Evolutionary conservation across 2,113 vertebrate genomes (phyloP).

Genomic region (Sapajus apella): DNA sequence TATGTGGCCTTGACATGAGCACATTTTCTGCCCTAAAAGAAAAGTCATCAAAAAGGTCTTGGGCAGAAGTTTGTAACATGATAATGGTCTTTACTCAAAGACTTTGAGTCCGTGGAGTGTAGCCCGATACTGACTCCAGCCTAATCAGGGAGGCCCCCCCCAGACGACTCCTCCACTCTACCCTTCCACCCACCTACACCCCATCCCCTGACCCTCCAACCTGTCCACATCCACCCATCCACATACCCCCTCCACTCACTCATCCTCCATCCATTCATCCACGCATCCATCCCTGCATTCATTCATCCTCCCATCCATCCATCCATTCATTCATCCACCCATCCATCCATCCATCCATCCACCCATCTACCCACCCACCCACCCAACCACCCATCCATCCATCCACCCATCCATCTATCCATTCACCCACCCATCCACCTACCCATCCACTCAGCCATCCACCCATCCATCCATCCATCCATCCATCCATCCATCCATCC

Average conservation of each 20-base stretch:
- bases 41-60: not conserved
- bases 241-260: no score
- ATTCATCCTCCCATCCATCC: accelerated
- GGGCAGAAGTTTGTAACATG: accelerated
- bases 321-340: accelerated
- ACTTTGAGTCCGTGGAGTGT: accelerated
- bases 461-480: accelerated
- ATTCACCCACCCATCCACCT: accelerated
- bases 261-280: accelerated
- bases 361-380: accelerated
- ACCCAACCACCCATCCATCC: accelerated
- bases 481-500: accelerated
- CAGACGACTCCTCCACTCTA: no score
- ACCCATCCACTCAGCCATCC: accelerated
- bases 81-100: not conserved
- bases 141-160: not conserved
- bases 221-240: no score
- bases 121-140: accelerated
- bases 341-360: accelerated
- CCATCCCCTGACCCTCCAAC: no score
- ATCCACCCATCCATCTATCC: accelerated
- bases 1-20: not conserved
- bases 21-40: not conserved
- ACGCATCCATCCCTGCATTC: accelerated
- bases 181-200: no score